Conservation (phyloP, 2,113 vertebrate genomes). For the Recurvirostra avosetta region DNA sequence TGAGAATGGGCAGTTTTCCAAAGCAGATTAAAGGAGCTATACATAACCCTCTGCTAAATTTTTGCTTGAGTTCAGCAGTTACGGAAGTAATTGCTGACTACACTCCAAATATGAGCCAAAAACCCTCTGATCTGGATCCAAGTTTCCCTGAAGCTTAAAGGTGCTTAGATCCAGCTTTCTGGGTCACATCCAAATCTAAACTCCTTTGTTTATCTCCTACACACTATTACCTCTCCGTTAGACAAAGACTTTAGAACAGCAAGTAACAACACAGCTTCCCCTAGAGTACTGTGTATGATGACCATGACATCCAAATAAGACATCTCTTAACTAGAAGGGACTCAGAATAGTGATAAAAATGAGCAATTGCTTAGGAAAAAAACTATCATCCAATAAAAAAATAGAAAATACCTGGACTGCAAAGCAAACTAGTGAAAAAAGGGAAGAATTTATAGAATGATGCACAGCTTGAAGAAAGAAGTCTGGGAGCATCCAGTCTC, state of each 20-base stretch:
- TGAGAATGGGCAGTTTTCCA: conserved; percentile 4
- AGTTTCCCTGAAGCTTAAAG: conserved; percentile 26
- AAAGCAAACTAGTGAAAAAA: background rate
- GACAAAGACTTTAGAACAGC: background rate
- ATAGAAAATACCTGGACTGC: background rate
- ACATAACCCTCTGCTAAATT: background rate
- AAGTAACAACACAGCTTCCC: background rate
- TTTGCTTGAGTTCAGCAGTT: conserved; percentile 21
- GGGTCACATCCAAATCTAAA: conserved; percentile 7
- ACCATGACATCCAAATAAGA: background rate
- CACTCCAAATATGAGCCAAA: conserved; percentile 3
- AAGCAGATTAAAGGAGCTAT: conserved; percentile 16
- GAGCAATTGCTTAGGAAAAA: background rate
- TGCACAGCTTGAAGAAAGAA: background rate
- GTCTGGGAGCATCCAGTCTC: background rate
- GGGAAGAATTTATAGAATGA: background rate
- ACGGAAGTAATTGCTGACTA: conserved; percentile 43
- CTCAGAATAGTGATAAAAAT: background rate
- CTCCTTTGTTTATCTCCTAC: conserved; percentile 21
- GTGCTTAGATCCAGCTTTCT: conserved; percentile 29
- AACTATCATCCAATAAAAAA: background rate
- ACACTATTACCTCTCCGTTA: background rate
- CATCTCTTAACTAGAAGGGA: background rate
- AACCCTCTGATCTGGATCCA: conserved; percentile 32
- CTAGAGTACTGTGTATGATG: background rate